These are phyloP conservation scores for Sarcophaga rosellei DNA, from an alignment of 2,888 invertebrate genomes.

Conservation along the genomic window DNA sequence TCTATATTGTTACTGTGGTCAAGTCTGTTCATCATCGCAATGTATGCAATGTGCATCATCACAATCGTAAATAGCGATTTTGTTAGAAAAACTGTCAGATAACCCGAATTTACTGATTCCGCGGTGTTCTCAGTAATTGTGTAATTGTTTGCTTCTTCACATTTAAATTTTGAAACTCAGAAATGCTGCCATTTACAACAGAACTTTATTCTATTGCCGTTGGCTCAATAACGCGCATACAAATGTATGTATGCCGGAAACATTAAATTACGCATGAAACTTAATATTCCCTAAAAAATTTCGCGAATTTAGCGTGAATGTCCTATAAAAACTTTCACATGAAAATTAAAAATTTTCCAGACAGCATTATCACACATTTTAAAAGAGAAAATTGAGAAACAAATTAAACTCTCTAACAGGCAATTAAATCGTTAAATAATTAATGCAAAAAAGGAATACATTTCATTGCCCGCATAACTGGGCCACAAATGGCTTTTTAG, in stretches of 20 bases:
- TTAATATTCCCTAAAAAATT: background rate
- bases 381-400: background rate
- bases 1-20: no score
- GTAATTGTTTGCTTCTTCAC: no score
- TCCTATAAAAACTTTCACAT: background rate
- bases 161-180: no score
- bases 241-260: background rate
- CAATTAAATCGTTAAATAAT: slow-evolving; percentile 52
- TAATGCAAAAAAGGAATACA: slow-evolving; percentile 38
- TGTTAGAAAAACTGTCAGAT: no score
- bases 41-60: no score
- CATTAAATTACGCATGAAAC: background rate
- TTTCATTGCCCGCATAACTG: slow-evolving; percentile 24
- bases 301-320: background rate
- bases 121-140: no score
- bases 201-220: no score
- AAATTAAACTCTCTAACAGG: background rate
- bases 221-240: no score
- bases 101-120: no score
- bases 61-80: no score
- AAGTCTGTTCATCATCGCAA: no score
- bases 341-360: background rate
- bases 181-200: no score
- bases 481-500: slow-evolving; percentile 43
- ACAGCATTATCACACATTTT: background rate